Conservation (phyloP, 2,113 vertebrate genomes). For the Loxodonta africana region DNA sequence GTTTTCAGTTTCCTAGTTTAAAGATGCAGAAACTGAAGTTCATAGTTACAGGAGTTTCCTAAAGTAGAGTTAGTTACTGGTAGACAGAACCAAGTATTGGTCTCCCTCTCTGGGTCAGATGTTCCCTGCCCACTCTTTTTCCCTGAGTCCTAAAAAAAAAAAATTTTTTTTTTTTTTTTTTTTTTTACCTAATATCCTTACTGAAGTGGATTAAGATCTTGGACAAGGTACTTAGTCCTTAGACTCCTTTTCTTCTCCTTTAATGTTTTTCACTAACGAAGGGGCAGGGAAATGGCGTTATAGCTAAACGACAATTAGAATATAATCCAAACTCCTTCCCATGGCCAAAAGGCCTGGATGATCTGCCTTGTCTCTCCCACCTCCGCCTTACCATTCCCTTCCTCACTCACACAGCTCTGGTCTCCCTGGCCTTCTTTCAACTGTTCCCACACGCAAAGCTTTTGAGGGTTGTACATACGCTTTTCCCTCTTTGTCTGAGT, state of each 20-base stretch:
- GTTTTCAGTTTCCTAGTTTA: background rate
- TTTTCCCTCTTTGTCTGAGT: background rate
- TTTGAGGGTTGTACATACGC: background rate
- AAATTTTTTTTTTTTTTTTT: no score
- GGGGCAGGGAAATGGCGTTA: background rate
- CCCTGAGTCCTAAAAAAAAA: background rate
- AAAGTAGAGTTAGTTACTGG: background rate
- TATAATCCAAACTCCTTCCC: background rate
- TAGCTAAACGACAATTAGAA: background rate
- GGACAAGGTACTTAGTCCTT: background rate
- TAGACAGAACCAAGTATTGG: background rate
- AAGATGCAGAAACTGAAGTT: constrained; percentile 34
- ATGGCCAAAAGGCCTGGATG: background rate
- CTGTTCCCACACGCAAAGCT: background rate
- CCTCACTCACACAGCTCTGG: background rate
- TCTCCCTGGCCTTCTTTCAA: background rate
- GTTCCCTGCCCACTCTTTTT: background rate
- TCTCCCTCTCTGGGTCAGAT: background rate
- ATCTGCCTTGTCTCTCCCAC: background rate
- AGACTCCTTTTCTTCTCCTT: background rate
- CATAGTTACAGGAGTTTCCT: background rate
- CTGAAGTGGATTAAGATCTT: background rate
- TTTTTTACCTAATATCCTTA: background rate
- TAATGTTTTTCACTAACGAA: background rate
- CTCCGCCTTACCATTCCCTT: background rate